Conservation (phyloP, 2,797 vertebrate species). For the Scleropages formosus region DNA sequence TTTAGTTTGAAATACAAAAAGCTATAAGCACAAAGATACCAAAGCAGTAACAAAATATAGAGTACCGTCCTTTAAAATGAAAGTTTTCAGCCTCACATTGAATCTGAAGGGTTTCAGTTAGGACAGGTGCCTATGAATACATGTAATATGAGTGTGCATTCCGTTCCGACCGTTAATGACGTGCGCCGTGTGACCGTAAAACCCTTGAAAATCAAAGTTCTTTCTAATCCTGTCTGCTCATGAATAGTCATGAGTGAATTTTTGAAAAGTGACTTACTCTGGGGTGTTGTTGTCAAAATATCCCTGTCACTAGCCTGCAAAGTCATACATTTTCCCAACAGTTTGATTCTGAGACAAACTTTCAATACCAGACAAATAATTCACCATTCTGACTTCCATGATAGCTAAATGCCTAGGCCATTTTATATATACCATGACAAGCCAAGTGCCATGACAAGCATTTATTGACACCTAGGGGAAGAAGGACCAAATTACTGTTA, state of each 20-base stretch:
- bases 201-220: background rate
- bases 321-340: too few relatives aligned
- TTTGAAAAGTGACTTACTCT: background rate
- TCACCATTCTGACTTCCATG: background rate
- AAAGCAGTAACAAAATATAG: background rate
- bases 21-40: background rate
- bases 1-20: slow-evolving; percentile 16
- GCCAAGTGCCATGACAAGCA: background rate
- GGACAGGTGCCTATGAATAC: background rate
- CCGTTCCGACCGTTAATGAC: background rate
- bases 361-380: background rate
- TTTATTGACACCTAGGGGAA: background rate
- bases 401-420: background rate
- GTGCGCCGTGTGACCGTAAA: background rate
- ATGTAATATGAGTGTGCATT: background rate
- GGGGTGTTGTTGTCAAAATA: background rate
- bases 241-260: slow-evolving; percentile 13
- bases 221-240: background rate
- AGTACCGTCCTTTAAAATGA: slow-evolving; percentile 7
- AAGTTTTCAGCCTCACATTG: background rate
- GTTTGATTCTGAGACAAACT: background rate
- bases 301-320: background rate
- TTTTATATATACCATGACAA: slow-evolving; percentile 9
- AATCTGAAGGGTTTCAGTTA: background rate
- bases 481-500: background rate